Conservation (phyloP, 1,140 invertebrate genomes). For the Penaeus japonicus region DNA sequence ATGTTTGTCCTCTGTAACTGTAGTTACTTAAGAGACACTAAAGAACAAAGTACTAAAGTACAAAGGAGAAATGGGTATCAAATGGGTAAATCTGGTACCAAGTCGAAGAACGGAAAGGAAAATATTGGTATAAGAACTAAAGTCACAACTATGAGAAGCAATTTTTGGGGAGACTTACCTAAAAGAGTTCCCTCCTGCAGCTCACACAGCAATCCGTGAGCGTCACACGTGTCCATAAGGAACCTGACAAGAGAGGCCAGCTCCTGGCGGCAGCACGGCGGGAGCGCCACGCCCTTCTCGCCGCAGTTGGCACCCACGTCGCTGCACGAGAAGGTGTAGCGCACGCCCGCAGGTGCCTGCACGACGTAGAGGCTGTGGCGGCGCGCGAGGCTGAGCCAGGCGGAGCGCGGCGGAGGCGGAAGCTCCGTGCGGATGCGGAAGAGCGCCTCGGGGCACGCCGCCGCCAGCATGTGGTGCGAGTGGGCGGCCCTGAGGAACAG, state of each 20-base stretch:
- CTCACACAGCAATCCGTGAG: conserved; percentile 38
- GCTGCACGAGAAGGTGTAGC: conserved; percentile 10
- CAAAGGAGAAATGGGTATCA: no score
- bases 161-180: not conserved
- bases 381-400: conserved; percentile 23
- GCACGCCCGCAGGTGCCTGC: not conserved
- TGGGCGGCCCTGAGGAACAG: conserved; percentile 32
- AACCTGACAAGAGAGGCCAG: conserved; percentile 36
- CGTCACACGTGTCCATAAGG: conserved; percentile 42
- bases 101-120: no score
- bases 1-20: no score
- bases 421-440: not conserved
- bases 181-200: conserved; percentile 50
- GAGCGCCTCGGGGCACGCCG: conserved; percentile 3
- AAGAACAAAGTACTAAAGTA: no score
- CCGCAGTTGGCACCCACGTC: conserved; percentile 27
- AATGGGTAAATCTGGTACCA: no score
- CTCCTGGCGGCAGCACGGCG: conserved; percentile 43
- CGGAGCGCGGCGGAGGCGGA: not conserved
- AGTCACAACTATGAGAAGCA: no score
- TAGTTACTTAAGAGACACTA: no score
- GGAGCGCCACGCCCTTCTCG: not conserved
- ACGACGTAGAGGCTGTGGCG: conserved; percentile 27
- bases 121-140: no score
- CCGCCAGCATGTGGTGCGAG: conserved; percentile 24